Base-by-base conservation (phyloP, 1,140 invertebrate species). In the Andrena cerasifolii region DNA sequence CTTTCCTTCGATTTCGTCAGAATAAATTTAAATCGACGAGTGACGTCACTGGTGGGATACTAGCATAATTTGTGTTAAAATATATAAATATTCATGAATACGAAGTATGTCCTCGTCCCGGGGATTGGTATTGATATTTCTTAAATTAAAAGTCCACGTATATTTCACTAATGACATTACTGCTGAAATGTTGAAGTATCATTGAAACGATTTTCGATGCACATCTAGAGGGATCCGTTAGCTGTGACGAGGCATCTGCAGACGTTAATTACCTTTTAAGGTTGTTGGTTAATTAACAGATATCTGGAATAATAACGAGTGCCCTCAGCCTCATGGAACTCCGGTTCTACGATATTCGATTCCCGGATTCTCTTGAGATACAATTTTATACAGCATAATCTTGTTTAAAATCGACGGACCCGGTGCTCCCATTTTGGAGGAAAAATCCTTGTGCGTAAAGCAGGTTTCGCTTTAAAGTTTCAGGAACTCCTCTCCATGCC, bases 241-340 rank as follows among this genome's bases (percentile, higher is more conserved):
- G 47, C 47, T n/a, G 26, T 47, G 24, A 21, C 40, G 40, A 21
- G 16, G 6, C 24, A 12, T 12, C 24, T 2, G 14, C 43, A 2
- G 40, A 31, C 47, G 45, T 31, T 65, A 65, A 65, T 65, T 28
- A 26, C 24, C 43, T 65, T 66, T 47, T 21, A 66, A 66, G n/a
- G 26, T 49, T 36, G 24, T 31, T 49, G 14, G 8, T 5, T 0
- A 49, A 66, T 66, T 66, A 66, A 49, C 28, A 18, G 18, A 21
- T 49, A 49, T 31, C 18, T 21, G n/a, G 5, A 31, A 66, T 66
- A 66, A 47, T 49, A 65, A 26, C 14, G 40, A 65, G 43, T 10
- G 26, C 63, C 5, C 26, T 66, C 16, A 5, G 10, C 43, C 21
- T 26, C 24, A 65, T 12, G 40, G 43, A 49, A 31, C 31, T n/a